phyloP scores from a whole-genome alignment of 2,797 vertebrate species.

The Limnodromus scolopaceus region DNA sequence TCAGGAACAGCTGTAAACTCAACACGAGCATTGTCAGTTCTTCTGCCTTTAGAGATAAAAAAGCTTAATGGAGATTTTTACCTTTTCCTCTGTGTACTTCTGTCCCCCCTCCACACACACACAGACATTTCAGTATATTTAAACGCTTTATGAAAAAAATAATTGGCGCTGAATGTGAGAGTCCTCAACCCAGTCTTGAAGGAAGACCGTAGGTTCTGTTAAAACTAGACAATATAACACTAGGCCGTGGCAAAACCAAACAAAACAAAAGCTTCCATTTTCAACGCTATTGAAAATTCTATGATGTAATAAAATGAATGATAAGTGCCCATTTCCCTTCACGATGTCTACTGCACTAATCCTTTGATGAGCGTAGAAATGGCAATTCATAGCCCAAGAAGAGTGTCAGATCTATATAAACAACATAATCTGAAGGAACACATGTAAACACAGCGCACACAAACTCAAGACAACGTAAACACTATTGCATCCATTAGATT shows the following conservation, averaged over 20 bases:
- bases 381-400: not conserved
- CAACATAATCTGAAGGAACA: not conserved
- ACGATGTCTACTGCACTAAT: not conserved
- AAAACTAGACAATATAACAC: not conserved
- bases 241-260: not conserved
- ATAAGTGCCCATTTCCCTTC: not conserved
- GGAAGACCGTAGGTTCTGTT: accelerated
- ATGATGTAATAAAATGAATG: not conserved
- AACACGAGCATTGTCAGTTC: not conserved
- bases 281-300: not conserved
- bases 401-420: not conserved
- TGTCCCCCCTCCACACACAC: not conserved
- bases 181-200: not conserved
- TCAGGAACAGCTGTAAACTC: not conserved
- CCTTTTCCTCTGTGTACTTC: not conserved
- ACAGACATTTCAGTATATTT: not conserved
- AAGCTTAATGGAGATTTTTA: not conserved
- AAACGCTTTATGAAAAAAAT: not conserved
- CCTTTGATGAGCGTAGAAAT: not conserved
- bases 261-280: not conserved
- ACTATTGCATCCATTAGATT: not conserved
- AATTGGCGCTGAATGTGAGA: not conserved
- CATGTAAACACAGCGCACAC: not conserved
- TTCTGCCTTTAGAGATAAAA: not conserved
- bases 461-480: not conserved